These are phyloP conservation scores for Guaruba guarouba DNA, from an alignment of 2,113 vertebrate genomes.

Conservation along the genomic window DNA sequence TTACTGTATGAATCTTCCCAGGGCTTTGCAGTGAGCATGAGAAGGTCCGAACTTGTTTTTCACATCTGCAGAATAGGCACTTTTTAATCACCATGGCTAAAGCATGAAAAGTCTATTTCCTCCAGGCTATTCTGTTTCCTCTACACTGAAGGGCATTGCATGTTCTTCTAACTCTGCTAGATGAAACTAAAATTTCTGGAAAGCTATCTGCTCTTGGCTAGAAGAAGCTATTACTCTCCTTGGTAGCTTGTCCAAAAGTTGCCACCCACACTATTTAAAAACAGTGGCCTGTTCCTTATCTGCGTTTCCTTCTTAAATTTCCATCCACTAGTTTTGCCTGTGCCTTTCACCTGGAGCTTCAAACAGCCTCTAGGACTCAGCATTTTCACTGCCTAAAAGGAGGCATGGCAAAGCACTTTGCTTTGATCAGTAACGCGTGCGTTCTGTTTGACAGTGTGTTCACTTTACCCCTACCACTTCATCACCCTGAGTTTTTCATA, in stretches of 20 bases:
- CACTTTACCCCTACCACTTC: not conserved
- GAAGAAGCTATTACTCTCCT: not conserved
- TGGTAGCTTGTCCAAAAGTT: not conserved
- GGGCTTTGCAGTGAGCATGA: not conserved
- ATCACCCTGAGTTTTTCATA: not conserved
- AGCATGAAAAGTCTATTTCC: not conserved
- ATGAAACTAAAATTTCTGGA: not conserved
- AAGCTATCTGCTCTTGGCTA: not conserved
- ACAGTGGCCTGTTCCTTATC: not conserved
- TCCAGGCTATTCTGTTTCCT: not conserved
- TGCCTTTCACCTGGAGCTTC: not conserved
- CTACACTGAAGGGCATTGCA: not conserved
- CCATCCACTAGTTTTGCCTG: not conserved
- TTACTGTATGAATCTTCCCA: not conserved
- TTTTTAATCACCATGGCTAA: not conserved
- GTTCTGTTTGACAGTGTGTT: not conserved
- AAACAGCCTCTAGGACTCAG: not conserved
- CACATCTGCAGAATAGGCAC: not conserved
- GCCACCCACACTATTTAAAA: not conserved
- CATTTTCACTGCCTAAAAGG: not conserved
- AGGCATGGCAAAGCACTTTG: not conserved
- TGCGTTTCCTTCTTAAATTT: not conserved
- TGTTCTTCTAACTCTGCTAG: not conserved
- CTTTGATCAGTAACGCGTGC: accelerated
- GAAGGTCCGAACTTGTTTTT: not conserved